Evolutionary conservation across 2,888 invertebrate genomes (phyloP).

Genomic region (Amphimallon solstitiale): DNA sequence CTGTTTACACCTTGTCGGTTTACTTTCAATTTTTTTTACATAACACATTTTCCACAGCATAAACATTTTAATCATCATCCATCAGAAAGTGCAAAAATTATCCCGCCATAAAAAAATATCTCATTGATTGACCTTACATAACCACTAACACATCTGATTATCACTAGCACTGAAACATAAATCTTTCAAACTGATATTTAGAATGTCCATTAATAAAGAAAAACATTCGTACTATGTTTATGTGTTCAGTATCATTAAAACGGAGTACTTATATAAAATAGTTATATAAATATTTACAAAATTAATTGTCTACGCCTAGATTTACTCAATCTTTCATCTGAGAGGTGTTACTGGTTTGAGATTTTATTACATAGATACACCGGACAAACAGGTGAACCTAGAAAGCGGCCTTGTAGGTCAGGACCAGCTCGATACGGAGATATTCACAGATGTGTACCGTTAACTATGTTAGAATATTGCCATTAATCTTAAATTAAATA

Average conservation of each 20-base stretch:
- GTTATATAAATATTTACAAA: too few species aligned
- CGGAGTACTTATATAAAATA: too few species aligned
- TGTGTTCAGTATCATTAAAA: too few species aligned
- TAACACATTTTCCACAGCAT: background rate
- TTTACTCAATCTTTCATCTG: too few species aligned
- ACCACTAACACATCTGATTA: background rate
- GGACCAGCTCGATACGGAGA: constrained; percentile 25
- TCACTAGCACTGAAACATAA: background rate
- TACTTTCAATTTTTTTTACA: constrained; percentile 24
- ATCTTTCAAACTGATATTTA: too few species aligned
- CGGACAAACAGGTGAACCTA: constrained; percentile 24
- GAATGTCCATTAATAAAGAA: too few species aligned
- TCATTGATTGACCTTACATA: constrained; percentile 10
- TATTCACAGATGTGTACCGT: constrained; percentile 27
- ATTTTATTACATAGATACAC: background rate
- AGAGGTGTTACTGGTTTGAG: too few species aligned
- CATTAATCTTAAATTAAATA: constrained; percentile 29
- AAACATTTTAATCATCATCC: background rate
- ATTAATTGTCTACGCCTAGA: too few species aligned
- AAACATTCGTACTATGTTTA: too few species aligned
- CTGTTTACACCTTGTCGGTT: background rate
- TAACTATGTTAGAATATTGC: constrained; percentile 32
- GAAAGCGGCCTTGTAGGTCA: constrained; percentile 39
- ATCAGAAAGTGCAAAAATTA: constrained; percentile 11
- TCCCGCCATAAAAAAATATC: background rate